These are phyloP conservation scores for Perognathus longimembris DNA, from an alignment of 2,113 vertebrate genomes.

Conservation along the genomic window DNA sequence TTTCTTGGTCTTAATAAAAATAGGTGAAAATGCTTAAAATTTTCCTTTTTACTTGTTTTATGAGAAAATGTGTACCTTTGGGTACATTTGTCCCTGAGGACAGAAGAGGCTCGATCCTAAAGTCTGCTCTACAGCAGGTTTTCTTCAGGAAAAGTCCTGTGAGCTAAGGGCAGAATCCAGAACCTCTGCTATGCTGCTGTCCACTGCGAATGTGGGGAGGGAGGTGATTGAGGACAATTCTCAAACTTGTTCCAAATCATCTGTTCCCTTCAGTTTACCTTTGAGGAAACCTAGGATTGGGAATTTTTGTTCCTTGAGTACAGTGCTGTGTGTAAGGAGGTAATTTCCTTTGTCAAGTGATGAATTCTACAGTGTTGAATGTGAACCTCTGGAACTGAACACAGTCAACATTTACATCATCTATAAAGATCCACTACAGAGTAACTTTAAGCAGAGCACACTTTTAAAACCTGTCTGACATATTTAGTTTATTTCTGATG, in stretches of 20 bases:
- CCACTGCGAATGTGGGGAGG: neutral
- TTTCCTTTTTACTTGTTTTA: neutral
- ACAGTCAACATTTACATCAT: neutral
- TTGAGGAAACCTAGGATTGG: neutral
- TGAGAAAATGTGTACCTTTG: neutral
- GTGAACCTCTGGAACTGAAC: neutral
- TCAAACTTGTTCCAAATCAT: neutral
- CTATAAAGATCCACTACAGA: neutral
- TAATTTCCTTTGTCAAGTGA: neutral
- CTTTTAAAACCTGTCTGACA: neutral
- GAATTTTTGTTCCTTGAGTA: neutral
- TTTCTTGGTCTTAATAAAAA: conserved; percentile 42
- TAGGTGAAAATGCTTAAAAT: neutral
- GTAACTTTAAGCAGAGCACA: neutral
- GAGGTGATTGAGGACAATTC: neutral
- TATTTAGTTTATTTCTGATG: neutral
- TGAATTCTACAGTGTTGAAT: neutral
- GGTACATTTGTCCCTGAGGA: neutral
- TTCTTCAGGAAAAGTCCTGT: neutral
- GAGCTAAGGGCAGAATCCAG: too few relatives aligned
- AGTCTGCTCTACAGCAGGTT: neutral
- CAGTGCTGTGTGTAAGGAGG: neutral
- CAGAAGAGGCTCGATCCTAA: neutral
- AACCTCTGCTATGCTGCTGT: accelerated
- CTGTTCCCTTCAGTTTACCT: neutral